phyloP scores from a whole-genome alignment of 2,797 vertebrate species.

The Poeciliopsis presidionis region DNA sequence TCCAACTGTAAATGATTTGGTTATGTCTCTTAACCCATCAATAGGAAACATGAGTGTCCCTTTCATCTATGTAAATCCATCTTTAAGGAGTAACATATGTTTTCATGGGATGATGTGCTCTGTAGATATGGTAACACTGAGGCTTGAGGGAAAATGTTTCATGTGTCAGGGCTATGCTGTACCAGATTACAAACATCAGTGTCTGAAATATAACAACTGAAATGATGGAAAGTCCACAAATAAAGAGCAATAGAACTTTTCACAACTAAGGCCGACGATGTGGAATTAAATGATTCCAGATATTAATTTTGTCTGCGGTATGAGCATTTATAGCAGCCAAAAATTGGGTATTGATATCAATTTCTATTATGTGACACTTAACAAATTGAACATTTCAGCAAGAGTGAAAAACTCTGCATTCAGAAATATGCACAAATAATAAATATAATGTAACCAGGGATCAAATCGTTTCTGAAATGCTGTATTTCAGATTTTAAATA shows the following conservation, averaged over 20 bases:
- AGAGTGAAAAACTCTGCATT: neutral
- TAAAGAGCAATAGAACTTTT: neutral
- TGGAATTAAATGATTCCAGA: conserved; percentile 5
- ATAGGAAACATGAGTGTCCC: conserved; percentile 61
- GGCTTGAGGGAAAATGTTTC: conserved; percentile 25
- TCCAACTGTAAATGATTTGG: conserved; percentile 38
- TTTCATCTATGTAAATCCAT: conserved; percentile 29
- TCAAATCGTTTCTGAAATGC: neutral
- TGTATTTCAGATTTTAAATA: neutral
- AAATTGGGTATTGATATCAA: neutral
- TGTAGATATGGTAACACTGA: conserved; percentile 60
- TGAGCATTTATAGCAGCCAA: neutral
- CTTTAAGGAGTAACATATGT: conserved; percentile 55
- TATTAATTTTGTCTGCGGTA: neutral
- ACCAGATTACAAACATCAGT: conserved; percentile 4
- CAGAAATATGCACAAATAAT: neutral
- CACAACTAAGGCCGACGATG: neutral
- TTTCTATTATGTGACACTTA: neutral
- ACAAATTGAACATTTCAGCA: neutral
- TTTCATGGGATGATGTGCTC: conserved; percentile 6
- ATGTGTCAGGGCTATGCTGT: conserved; percentile 32
- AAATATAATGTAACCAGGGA: neutral
- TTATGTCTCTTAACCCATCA: conserved; percentile 47
- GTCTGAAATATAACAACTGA: neutral
- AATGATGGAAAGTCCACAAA: neutral